Evolutionary conservation across 2,113 vertebrate genomes (phyloP), one percentile per base, ranked within the genome.

Genomic region (Motacilla tschutschensis): DNA sequence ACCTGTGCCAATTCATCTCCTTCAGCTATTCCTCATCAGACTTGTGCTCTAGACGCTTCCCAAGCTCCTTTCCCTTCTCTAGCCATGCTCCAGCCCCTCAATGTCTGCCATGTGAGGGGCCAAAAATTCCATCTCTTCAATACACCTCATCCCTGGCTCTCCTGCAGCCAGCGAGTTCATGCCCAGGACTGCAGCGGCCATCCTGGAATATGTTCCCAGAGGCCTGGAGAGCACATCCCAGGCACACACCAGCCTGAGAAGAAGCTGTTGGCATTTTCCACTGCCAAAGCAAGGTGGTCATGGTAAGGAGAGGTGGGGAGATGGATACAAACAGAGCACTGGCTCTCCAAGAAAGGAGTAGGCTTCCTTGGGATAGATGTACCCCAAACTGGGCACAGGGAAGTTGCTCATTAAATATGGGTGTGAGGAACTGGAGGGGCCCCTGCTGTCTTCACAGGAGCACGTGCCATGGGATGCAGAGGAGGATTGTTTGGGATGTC

Each of bases 151-250:
- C 17, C 62, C 47, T 5, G 17, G 28, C 25, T 26, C 16, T 85
- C 38, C 66, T 25, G 17, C 12, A 12, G 41, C 15, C 24, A 38
- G 66, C 0, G 0, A 57, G 29, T 21, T 29, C 25, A 12, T 1
- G 25, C 28, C 28, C 0, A 0, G 0, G 15, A 28, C 26, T 36
- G 20, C n/a, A 83, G 51, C 2, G 0, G 24, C 31, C 3, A 1
- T 7, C 28, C 41, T 69, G 29, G 31, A 57, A 65, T 47, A 46
- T 5, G 12, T 12, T 57, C 44, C 70, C 33, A 28, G 36, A 66
- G 64, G 55, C 10, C 10, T 51, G 54, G 59, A 51, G 48, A 55
- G 44, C 26, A 64, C 41, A 24, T 43, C 50, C 31, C 17, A 48
- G 16, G 31, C n/a, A 19, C 17, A 26, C 18, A 17, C 8, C 55